Evolutionary conservation across 2,113 vertebrate species (phyloP).

Genomic region (Tympanuchus pallidicinctus): DNA sequence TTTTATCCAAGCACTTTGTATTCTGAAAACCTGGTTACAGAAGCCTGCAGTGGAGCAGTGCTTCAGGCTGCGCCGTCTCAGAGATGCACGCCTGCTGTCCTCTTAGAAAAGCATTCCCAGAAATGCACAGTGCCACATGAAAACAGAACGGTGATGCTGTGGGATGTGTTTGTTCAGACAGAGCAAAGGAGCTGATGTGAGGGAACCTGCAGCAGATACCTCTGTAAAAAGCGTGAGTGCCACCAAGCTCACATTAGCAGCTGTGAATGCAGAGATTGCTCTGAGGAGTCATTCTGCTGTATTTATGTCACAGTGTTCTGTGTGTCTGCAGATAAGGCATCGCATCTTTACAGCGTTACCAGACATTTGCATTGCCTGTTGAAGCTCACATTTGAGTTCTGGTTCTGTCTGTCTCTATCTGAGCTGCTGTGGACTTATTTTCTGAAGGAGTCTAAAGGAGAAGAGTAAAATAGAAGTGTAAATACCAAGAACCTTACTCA

Average conservation of each 20-base stretch:
- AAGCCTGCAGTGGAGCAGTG: neutral
- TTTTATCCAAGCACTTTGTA: neutral
- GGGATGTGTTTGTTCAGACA: neutral
- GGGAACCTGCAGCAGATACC: neutral
- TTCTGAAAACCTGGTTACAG: neutral
- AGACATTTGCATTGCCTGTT: neutral
- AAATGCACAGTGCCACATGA: neutral
- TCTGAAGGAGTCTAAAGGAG: neutral
- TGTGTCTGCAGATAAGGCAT: neutral
- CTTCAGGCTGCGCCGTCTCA: neutral
- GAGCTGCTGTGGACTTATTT: neutral
- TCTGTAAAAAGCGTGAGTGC: neutral
- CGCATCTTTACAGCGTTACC: neutral
- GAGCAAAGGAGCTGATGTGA: neutral
- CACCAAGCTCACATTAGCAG: neutral
- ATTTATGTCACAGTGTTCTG: neutral
- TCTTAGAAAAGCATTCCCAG: neutral
- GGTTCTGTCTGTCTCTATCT: neutral
- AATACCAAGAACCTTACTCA: neutral
- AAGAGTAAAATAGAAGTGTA: neutral
- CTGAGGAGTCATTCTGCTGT: neutral
- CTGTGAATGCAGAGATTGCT: neutral
- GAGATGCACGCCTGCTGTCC: neutral
- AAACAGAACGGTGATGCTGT: neutral
- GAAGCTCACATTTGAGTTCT: neutral